Evolutionary conservation across 2,797 vertebrate genomes (phyloP), one percentile per base, ranked within the genome.

Genomic region (Cirrhinus molitorella): DNA sequence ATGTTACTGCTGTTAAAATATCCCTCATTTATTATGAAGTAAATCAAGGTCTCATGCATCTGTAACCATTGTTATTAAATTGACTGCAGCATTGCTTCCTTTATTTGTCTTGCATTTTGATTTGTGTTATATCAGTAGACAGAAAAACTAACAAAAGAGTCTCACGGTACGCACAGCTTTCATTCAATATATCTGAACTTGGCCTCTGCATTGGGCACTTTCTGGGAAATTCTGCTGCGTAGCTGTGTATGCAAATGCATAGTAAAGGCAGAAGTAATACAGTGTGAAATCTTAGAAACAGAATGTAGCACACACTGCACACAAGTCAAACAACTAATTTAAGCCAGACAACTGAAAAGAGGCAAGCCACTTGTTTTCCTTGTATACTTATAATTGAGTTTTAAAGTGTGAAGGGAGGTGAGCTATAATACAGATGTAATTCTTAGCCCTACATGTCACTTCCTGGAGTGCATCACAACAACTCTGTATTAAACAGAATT

Each of bases 301-400:
- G 7, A 71, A 9, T 23, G 23, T 13, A 80, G 59, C 76, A 34
- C 45, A 77, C 59, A 65, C 59, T 49, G 43, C 21, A 16, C 21
- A 55, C 71, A 57, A 40, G 78, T 79, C 49, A 53, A 67, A 55
- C 49, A 68, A 28, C 31, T 57, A 40, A 68, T 80, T 79, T 79
- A 37, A 67, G n/a, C 21, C 77, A 59, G 66, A 45, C 17, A 71
- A 43, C 37, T 47, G 51, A 31, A 59, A 71, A 16, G 34, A 72
- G n/a, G 51, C 34, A 13, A 45, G 17, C 19, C 67, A 49, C 40
- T n/a, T 71, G 37, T 80, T 72, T 81, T 61, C 2, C 55, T 76
- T 72, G 79, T 47, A 61, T 72, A 81, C 37, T 34, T 72, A 61
- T 59, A 80, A 80, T 63, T 81, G 79, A 63, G 40, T 81, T 81